Conservation (phyloP, 1,140 invertebrate species). For the Platorchestia sp. region DNA sequence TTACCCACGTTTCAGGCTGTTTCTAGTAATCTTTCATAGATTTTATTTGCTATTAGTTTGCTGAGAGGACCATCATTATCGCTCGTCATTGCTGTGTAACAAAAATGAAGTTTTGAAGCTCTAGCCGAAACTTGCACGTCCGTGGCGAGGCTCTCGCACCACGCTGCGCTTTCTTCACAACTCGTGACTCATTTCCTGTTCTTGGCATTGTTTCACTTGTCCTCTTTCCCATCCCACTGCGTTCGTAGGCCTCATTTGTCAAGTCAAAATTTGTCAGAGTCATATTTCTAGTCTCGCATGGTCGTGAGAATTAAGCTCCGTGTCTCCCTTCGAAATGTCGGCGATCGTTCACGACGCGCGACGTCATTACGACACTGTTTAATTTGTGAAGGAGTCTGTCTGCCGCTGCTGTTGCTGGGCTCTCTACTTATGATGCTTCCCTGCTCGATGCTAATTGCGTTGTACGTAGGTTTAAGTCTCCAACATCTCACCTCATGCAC, state of each 20-base stretch:
- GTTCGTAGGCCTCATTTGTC: slow-evolving; percentile 44
- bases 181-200: slow-evolving; percentile 38
- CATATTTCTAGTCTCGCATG: background rate
- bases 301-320: slow-evolving; percentile 7
- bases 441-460: background rate
- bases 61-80: background rate
- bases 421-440: background rate
- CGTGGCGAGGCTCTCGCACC: background rate
- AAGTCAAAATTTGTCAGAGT: slow-evolving; percentile 18
- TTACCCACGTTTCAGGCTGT: background rate
- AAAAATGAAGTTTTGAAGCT: background rate
- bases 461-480: background rate
- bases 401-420: background rate
- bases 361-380: background rate
- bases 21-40: background rate
- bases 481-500: background rate
- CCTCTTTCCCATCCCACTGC: background rate
- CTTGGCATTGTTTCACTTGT: slow-evolving; percentile 33
- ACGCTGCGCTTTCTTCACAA: background rate
- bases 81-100: background rate
- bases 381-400: slow-evolving; percentile 3
- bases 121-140: background rate
- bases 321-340: background rate
- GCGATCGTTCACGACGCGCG: background rate
- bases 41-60: background rate